These are phyloP conservation scores for Mormyrus iriodes DNA, from an alignment of 2,113 vertebrate species.

Conservation along the genomic window DNA sequence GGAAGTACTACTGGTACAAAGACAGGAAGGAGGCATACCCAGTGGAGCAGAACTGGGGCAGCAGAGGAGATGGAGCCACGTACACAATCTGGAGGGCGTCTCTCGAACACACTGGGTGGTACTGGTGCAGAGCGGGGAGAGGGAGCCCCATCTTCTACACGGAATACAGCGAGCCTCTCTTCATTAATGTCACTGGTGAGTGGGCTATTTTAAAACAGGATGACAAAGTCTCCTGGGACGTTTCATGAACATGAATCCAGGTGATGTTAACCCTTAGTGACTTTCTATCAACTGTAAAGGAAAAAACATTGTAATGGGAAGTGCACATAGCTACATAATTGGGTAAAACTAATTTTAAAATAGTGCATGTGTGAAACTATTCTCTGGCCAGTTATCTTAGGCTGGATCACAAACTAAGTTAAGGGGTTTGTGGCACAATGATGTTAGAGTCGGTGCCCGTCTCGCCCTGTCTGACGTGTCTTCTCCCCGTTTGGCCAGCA, in stretches of 20 bases:
- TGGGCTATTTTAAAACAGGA: not conserved
- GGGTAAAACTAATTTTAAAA: not conserved
- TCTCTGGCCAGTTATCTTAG: not conserved
- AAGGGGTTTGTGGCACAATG: not conserved
- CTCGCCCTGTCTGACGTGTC: not conserved
- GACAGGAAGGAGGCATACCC: not conserved
- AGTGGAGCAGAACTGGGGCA: slow-evolving; percentile 4
- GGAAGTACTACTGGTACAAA: slow-evolving; percentile 16
- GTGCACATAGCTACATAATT: not conserved
- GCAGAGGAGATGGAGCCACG: not conserved
- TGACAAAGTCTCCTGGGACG: not conserved
- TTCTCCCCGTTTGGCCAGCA: not conserved
- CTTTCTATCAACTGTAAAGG: not conserved
- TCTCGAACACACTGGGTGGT: slow-evolving; percentile 10
- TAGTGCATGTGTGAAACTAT: not conserved
- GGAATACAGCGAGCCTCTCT: slow-evolving; percentile 19
- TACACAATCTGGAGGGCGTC: slow-evolving; percentile 14
- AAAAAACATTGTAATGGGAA: not conserved
- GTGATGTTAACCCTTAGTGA: not conserved
- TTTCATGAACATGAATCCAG: not conserved
- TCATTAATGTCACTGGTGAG: slow-evolving; percentile 25
- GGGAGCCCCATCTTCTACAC: slow-evolving; percentile 20
- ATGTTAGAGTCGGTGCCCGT: not conserved
- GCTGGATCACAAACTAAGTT: not conserved
- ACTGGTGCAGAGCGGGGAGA: slow-evolving; percentile 28